Percentiles rank a stretch among this genome's conserved stretches.
Evolutionary conservation across 2,888 invertebrate species (phyloP).

Genomic region (Cheiracanthium punctorium): DNA sequence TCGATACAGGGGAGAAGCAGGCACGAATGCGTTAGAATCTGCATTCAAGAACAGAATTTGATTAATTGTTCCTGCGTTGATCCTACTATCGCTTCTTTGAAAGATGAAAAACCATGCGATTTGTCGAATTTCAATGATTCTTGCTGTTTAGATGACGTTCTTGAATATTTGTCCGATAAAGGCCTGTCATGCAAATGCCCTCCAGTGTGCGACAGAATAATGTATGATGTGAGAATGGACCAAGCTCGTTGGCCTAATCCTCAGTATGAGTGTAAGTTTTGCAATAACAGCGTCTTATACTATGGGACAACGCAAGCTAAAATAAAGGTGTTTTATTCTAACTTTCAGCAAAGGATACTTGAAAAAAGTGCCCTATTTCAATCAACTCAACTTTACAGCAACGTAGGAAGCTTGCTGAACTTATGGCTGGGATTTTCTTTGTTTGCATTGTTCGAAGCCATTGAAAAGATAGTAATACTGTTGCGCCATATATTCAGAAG

Average conservation of each 20-base stretch:
- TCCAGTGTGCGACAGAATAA: neutral
- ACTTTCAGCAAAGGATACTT: neutral
- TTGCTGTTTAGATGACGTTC: conserved; percentile 12
- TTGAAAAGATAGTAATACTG: neutral
- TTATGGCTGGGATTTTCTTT: conserved; percentile 3
- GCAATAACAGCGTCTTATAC: neutral
- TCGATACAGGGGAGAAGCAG: neutral
- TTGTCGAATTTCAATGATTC: neutral
- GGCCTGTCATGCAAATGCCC: conserved; percentile 11
- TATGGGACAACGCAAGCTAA: neutral
- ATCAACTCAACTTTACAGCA: neutral
- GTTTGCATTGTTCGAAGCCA: neutral
- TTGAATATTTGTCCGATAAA: neutral
- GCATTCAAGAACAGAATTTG: conserved; percentile 9
- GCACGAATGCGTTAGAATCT: neutral
- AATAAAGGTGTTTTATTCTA: conserved; percentile 12
- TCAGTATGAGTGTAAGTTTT: neutral
- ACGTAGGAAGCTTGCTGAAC: neutral
- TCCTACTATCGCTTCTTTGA: neutral
- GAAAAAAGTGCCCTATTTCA: conserved; percentile 1
- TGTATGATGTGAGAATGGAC: neutral
- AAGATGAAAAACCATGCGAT: neutral
- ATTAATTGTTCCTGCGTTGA: conserved; percentile 12
- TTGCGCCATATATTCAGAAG: too few relatives aligned
- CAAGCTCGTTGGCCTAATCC: neutral